Conservation (phyloP, 2,888 invertebrate species). For the Synanthedon tipuliformis region DNA sequence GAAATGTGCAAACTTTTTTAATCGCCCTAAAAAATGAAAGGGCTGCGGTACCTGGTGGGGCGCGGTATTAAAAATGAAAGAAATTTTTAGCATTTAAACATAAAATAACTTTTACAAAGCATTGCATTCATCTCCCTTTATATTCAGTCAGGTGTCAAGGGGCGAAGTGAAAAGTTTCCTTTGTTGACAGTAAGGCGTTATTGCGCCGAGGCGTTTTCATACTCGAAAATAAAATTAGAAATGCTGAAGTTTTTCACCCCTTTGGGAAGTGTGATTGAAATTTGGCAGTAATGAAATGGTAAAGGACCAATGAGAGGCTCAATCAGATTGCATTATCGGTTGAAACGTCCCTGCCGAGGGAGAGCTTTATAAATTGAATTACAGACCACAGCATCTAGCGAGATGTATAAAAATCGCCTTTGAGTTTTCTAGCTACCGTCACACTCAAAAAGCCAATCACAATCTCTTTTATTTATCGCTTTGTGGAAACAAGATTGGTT, state of each 20-base stretch:
- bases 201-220: slow-evolving; percentile 34
- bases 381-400: slow-evolving; percentile 43
- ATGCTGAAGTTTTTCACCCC: slow-evolving; percentile 12
- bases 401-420: slow-evolving; percentile 42
- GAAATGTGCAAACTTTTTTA: slow-evolving; percentile 33
- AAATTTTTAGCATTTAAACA: too few relatives aligned
- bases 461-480: background rate
- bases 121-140: slow-evolving; percentile 36
- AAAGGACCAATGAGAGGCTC: slow-evolving; percentile 61
- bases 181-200: slow-evolving; percentile 29
- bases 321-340: slow-evolving; percentile 61
- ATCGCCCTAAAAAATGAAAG: slow-evolving; percentile 34
- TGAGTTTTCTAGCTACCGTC: slow-evolving; percentile 19
- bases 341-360: slow-evolving; percentile 35
- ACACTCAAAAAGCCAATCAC: background rate
- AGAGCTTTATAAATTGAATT: slow-evolving; percentile 58
- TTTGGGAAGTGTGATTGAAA: slow-evolving; percentile 22
- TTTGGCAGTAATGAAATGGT: slow-evolving; percentile 51
- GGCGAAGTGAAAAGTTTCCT: slow-evolving; percentile 42
- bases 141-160: slow-evolving; percentile 43
- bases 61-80: slow-evolving; percentile 17
- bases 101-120: slow-evolving; percentile 16
- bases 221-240: slow-evolving; percentile 18
- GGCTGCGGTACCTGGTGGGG: slow-evolving; percentile 17
- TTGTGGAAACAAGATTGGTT: background rate